These are phyloP conservation scores for Mesocentrotus franciscanus DNA, from an alignment of 53 echinoderm and acorn worm genomes.

Conservation along the genomic window DNA sequence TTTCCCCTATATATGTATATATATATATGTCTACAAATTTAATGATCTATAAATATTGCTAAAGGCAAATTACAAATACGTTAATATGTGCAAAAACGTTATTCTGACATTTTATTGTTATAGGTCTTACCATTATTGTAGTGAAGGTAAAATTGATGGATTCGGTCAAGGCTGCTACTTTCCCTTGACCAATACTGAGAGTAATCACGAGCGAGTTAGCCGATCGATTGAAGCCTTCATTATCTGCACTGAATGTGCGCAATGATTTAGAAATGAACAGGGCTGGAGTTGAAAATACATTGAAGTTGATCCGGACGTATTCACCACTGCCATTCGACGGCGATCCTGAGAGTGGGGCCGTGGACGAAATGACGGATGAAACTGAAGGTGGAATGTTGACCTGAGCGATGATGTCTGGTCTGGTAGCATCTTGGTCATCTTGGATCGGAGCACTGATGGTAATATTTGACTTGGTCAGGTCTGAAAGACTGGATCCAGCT, in stretches of 20 bases:
- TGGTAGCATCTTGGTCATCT: neutral
- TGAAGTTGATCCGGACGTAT: neutral
- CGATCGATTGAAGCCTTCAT: neutral
- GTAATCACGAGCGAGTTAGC: neutral
- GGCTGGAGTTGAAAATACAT: neutral
- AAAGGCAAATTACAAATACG: no score
- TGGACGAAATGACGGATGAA: neutral
- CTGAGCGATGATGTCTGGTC: neutral
- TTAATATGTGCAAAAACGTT: no score
- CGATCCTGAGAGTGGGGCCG: neutral
- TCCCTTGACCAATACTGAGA: no score
- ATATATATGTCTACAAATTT: no score
- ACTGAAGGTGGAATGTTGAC: no score
- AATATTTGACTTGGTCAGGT: neutral
- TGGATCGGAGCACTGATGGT: neutral
- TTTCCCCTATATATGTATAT: no score
- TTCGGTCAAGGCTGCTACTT: neutral
- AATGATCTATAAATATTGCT: no score
- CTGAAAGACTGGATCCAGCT: neutral
- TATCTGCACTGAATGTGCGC: no score
- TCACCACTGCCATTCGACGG: neutral
- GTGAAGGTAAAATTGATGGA: slow-evolving; percentile 21
- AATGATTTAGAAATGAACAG: no score
- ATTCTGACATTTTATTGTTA: neutral
- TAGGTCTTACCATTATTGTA: neutral